Conservation (phyloP, 1,140 invertebrate genomes). For the Nasonia giraulti region DNA sequence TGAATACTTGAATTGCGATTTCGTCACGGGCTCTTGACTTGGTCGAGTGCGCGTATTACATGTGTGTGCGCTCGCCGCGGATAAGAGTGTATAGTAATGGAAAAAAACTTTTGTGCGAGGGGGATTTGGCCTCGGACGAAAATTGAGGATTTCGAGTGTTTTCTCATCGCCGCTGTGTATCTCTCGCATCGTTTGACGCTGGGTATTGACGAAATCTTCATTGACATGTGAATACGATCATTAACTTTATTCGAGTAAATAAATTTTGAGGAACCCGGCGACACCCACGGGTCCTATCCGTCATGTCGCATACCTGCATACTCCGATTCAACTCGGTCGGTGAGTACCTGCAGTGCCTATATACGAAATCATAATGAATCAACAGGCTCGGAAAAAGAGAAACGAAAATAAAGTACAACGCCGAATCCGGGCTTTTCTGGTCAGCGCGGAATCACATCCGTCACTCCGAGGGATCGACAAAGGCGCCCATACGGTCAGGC, state of each 20-base stretch:
- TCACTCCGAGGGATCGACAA: conserved; percentile 35
- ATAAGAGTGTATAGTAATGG: background rate
- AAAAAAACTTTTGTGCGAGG: conserved; percentile 5
- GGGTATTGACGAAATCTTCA: background rate
- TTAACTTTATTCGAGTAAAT: too few species aligned
- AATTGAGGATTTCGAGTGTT: conserved; percentile 30
- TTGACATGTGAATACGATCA: background rate
- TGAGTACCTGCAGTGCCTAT: too few species aligned
- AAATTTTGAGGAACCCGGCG: background rate
- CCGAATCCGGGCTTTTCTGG: conserved; percentile 8
- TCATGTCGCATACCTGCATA: conserved; percentile 4
- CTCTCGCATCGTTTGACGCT: conserved; percentile 9
- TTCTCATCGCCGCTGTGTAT: conserved; percentile 10
- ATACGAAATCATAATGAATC: conserved; percentile 11
- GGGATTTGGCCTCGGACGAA: conserved; percentile 3
- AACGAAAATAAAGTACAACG: conserved; percentile 18
- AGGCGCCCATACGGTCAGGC: conserved; percentile 13
- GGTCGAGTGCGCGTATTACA: conserved; percentile 55
- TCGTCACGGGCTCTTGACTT: conserved; percentile 67
- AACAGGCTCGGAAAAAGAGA: conserved; percentile 15
- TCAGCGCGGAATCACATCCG: conserved; percentile 36
- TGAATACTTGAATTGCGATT: conserved; percentile 63
- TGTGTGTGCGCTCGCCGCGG: conserved; percentile 27
- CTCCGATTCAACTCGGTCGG: background rate
- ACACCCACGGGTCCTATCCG: background rate